Evolutionary conservation across 2,113 vertebrate species (phyloP), one percentile per base, ranked within the genome.

Genomic region (Neodon shergylaensis): DNA sequence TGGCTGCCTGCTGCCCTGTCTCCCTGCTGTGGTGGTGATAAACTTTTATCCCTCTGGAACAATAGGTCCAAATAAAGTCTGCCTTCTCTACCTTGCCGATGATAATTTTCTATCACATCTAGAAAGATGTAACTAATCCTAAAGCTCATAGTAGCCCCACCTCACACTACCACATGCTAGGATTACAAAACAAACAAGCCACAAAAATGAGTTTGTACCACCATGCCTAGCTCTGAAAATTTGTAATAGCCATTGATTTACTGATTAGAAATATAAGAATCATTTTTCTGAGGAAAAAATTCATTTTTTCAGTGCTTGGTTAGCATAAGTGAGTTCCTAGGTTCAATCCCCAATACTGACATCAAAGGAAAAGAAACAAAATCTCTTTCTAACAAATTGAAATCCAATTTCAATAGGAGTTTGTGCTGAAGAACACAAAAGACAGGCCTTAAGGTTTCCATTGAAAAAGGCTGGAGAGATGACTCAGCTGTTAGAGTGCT

Each of bases 181-280:
- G 17, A 13, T 36, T 68, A 49, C 3, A 86, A 12, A 68, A 33
- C 28, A 58, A 58, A 58, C 58, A 58, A 58, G 58, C 58, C 31
- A 31, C 11, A 66, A 66, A 28, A 66, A 66, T 58, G 17, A 58
- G 54, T 19, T 58, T 19, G 3, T 7, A 36, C 65, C 42, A 49
- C 11, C 10, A n/a, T 11, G 2, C 12, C 42, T 4, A 88, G 3
- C 33, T 87, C 47, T 9, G 26, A 54, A 54, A 92, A 93, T 82
- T 1, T 16, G 79, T 63, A 88, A 39, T 92, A 52, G 85, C 44
- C 52, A 66, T 54, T 84, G 63, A 14, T 36, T 31, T 70, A 17
- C 39, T 73, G 11, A 4, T 85, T 91, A 21, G 88, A 88, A 92
- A 93, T 92, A 63, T n/a, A 36, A 92, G 93, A 86, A 73, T 70